Percentiles rank a stretch among this genome's conserved stretches.
Conservation (phyloP, 2,797 vertebrate genomes). For the Acridotheres tristis region DNA sequence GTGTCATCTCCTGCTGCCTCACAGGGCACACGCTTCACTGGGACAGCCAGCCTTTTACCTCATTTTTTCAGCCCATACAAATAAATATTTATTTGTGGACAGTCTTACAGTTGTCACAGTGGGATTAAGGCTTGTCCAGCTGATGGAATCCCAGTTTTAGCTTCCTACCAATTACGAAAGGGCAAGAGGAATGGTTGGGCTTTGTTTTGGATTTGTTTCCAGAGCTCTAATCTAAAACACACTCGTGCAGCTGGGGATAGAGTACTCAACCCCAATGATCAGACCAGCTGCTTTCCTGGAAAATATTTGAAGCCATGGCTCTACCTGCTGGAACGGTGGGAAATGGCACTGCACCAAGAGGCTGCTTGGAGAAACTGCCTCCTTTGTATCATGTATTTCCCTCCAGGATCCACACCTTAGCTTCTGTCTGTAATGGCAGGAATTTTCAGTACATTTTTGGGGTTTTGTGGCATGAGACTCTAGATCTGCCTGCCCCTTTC, state of each 20-base stretch:
- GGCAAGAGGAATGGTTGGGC: background rate
- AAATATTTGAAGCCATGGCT: conserved; percentile 19
- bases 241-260: background rate
- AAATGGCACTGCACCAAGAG: background rate
- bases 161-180: background rate
- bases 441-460: background rate
- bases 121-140: background rate
- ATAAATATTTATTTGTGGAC: background rate
- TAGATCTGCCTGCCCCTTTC: background rate
- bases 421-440: background rate
- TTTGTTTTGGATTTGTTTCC: background rate
- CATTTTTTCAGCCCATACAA: background rate
- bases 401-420: background rate
- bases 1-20: background rate
- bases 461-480: accelerated
- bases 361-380: background rate
- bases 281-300: background rate
- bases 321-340: conserved; percentile 27
- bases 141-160: background rate
- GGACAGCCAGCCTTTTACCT: background rate
- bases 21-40: background rate
- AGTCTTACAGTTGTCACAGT: background rate
- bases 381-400: background rate
- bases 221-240: background rate
- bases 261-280: background rate